Evolutionary conservation across 2,797 vertebrate genomes (phyloP), one percentile per base, ranked within the genome.

Genomic region (Gymnodraco acuticeps): DNA sequence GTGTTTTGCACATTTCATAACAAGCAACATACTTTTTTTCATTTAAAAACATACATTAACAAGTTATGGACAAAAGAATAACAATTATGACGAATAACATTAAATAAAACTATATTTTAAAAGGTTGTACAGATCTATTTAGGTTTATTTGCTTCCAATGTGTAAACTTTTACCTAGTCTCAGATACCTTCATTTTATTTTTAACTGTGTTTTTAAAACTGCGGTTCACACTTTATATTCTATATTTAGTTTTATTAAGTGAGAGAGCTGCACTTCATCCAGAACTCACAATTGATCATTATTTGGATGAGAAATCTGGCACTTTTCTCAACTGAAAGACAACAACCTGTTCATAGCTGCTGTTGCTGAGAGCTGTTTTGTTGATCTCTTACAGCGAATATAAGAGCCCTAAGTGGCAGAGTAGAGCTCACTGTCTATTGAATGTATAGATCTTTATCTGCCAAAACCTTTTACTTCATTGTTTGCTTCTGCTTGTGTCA

Each of bases 401-500:
- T 4, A 3, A 41, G 48, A 59, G 43, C 14, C 0, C 3, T 60
- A 4, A 19, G 27, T 5, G 58, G 9, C 20, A 20, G 12, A 67
- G 20, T 15, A 19, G 31, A 64, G 43, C 14, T 38, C 3, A 6
- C 3, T 23, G 5, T 58, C 13, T 50, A 55, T 15, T 53, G 47
- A 70, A 61, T 80, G 62, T 52, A 3, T 23, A 70, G 2, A 3
- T 27, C 14, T 3, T 11, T 41, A 33, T 48, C 52, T 16, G 17
- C 46, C 46, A 17, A 45, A 56, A 70, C 16, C 13, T 20, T 23
- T 20, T 64, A 5, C 12, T 10, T 53, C 17, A 61, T 64, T 81
- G 48, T 69, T 78, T 88, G 20, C 42, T 11, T 74, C 1, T 87
- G 64, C 84, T 45, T 88, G 81, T 59, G 54, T 71, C 3, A 27